Base-by-base conservation (phyloP, 2,113 vertebrate genomes). In the Actenoides lindsayi region DNA sequence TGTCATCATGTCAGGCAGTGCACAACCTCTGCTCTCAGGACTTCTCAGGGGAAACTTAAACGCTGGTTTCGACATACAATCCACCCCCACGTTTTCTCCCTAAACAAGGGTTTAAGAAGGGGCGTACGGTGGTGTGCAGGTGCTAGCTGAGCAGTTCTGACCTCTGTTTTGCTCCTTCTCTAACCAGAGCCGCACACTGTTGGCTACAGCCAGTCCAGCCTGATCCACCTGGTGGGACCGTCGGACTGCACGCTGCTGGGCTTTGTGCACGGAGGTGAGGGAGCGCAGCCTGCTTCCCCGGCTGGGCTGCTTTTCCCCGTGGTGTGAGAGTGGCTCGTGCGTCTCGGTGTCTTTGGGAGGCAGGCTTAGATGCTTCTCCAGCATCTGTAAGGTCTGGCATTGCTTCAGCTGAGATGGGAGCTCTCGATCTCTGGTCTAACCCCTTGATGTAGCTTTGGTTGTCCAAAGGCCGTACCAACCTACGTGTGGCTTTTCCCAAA, bases 171-270 rank as follows among this genome's bases (percentile, higher is more conserved):
- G 39, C 57, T 89, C 44, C 51, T 56, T 30, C 83, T 83, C 30
- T 16, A 16, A 82, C 31, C 97, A 99, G 99, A 99, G 77, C 98
- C 96, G 0, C 98, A 98, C 96, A 99, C 99, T 0, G 98, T 99
- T 35, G 98, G 98, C 93, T 99, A 98, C 96, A 99, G 99, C 97
- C 99, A 99, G 97, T 99, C 99, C 87, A 99, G 98, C 97, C 96
- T 99, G 97, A 99, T 99, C 96, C 99, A 99, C 92, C 96, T 99
- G 96, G 98, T 99, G 97, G 99, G 99, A 11, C 99, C 99, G 0
- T 99, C 99, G 0, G 99, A 99, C 97, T 99, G 99, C 97, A 99
- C 99, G 0, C 97, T 99, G 53, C 98, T 98, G 10, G 98, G 98
- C 91, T 99, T 99, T 3, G 99, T 99, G 63, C 98, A 99, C 0